Evolutionary conservation across 2,888 invertebrate species (phyloP), one percentile per base, ranked within the genome.

Genomic region (Autographa gamma): DNA sequence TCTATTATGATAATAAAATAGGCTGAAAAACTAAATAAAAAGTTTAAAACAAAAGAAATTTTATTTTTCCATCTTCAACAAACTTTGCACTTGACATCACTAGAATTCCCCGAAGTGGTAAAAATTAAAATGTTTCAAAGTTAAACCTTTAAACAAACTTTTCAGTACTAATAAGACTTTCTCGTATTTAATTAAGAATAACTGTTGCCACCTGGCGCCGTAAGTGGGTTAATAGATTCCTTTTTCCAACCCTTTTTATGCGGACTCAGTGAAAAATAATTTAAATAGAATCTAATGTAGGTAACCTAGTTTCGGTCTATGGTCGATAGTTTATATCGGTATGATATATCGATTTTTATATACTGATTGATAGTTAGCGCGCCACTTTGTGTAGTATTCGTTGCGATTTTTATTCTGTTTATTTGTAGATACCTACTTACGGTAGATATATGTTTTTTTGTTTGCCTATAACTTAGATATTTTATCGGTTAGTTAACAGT

Each of bases 171-270:
- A 79, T 80, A 80, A 78, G 70, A 74, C 73, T 78, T 73, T 77
- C 78, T 82, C 78, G 73, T 80, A 83, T 86, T 87, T 85, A 86
- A 86, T 85, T 87, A 87, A 79, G 79, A 82, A 78, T 84, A 82
- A 82, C 81, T 70, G 79, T 82, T 82, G 73, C 71, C 81, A 83
- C 86, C 85, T 81, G 82, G 60, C 76, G 25, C 67, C 62, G 76
- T 69, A 85, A 85, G 74, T 87, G 63, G 82, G 86, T 83, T 87
- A 85, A 86, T 82, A 85, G 78, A 84, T 86, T 85, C 71, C 73
- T 80, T 81, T 78, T 80, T 63, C 54, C 66, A 70, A 68, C 77
- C 71, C 65, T 78, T 79, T 74, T 71, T 63, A 70, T 59, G 65
- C 68, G 56, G 38, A 63, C 60, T 69, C 65, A 25, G 61, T 19